Evolutionary conservation across 2,888 invertebrate genomes (phyloP).

Genomic region (Sepioteuthis lessoniana): DNA sequence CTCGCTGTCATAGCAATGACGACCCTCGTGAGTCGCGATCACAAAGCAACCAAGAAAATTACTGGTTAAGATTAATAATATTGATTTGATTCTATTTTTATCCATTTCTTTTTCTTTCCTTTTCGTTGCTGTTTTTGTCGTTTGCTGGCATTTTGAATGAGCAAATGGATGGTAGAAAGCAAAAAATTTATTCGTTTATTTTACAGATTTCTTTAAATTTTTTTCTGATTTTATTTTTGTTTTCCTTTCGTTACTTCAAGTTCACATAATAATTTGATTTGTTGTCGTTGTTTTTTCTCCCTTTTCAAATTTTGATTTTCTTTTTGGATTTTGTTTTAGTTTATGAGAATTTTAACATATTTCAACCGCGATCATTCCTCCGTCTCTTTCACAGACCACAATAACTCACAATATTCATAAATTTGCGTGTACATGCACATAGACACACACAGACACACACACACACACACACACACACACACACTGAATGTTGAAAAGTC

Average conservation of each 20-base stretch:
- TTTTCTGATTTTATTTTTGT: neutral
- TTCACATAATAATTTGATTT: neutral
- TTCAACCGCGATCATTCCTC: neutral
- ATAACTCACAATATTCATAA: neutral
- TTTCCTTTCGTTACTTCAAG: neutral
- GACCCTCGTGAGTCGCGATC: too few relatives aligned
- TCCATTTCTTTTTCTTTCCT: neutral
- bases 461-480: neutral
- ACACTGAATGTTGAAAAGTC: too few relatives aligned
- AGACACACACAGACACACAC: neutral
- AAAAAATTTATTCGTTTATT: neutral
- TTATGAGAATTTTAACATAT: conserved; percentile 21
- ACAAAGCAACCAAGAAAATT: too few relatives aligned
- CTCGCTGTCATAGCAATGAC: too few relatives aligned
- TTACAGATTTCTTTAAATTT: neutral
- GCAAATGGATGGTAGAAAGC: neutral
- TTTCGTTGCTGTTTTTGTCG: neutral
- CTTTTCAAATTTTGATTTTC: neutral
- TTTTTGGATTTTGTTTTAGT: neutral
- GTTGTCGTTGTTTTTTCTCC: neutral
- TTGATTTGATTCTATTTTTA: too few relatives aligned
- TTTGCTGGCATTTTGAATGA: neutral
- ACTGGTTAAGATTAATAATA: too few relatives aligned
- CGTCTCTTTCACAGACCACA: neutral
- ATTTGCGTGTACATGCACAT: neutral